These are phyloP conservation scores for Ctenodactylus gundi DNA, from an alignment of 2,113 vertebrate genomes.

Conservation along the genomic window DNA sequence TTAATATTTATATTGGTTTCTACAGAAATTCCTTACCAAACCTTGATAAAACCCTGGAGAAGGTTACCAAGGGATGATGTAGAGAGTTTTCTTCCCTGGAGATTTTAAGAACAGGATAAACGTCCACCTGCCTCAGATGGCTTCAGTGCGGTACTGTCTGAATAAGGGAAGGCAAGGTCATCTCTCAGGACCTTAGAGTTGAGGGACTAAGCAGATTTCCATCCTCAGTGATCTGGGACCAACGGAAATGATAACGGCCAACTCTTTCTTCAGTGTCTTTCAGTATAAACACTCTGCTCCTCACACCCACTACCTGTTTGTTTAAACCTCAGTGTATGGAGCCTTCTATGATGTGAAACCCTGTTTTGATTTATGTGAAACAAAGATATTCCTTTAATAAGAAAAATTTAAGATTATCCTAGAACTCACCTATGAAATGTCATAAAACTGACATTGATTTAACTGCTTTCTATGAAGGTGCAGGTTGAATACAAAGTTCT, in stretches of 20 bases:
- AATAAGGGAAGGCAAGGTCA: background rate
- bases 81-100: constrained; percentile 75
- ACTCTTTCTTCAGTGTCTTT: no score
- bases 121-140: constrained; percentile 63
- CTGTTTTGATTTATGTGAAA: constrained; percentile 56
- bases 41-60: constrained; percentile 70
- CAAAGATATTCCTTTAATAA: constrained; percentile 54
- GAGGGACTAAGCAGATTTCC: constrained; percentile 38
- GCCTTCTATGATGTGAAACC: background rate
- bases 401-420: constrained; percentile 54
- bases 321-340: no score
- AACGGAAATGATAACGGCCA: background rate
- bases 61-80: constrained; percentile 70
- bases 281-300: no score
- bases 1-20: constrained; percentile 71
- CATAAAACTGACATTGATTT: constrained; percentile 55
- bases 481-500: background rate
- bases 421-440: constrained; percentile 49
- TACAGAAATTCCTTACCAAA: constrained; percentile 56
- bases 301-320: no score
- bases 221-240: background rate
- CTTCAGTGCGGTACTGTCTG: background rate
- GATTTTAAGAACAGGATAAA: constrained; percentile 69
- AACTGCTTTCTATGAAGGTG: constrained; percentile 52
- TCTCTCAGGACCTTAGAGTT: background rate